Evolutionary conservation across 1,140 invertebrate species (phyloP), one percentile per base, ranked within the genome.

Genomic region (Antheraea pernyi): DNA sequence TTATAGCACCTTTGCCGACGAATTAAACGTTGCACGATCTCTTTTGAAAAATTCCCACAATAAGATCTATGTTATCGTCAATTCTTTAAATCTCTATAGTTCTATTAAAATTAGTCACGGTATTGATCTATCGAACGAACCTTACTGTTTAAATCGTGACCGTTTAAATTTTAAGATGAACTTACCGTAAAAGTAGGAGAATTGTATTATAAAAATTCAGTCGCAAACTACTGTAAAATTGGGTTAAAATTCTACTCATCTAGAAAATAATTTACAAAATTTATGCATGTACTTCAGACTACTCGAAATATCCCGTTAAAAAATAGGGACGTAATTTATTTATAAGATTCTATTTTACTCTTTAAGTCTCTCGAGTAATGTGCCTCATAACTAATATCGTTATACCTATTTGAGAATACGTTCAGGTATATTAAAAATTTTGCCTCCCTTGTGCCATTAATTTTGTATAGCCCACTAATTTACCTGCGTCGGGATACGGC

Each of bases 381-480:
- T 82, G 75, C 80, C 83, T 86, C 74, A 76, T 82, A 79, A 71
- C 76, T 84, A 76, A 74, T 83, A 77, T 80, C 69, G 75, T 79
- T 71, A 53, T 53, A 53, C 46, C 11, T 53, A 78, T 80, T 70
- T 64, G 80, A 78, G 68, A 78, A 73, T 78, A 81, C 68, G 59
- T 85, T 76, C 68, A 74, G 69, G 72, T 79, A 72, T 79, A 30
- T 30, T 2, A 82, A 75, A 82, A 78, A 79, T 69, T 72, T 74
- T 79, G 89, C 89, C 89, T 91, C 89, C 89, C 89, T 83, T 89
- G 86, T 91, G 89, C 89, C 89, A 91, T 89, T 83, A 79, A 77
- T 82, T 80, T 82, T 78, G 82, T 81, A 82, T 84, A 89, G 83
- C 85, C 89, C 79, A 79, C 78, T 81, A 37, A 74, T 72, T 80